These are phyloP conservation scores for Hormaphis cornu DNA, from an alignment of 1,140 invertebrate species.

Conservation along the genomic window DNA sequence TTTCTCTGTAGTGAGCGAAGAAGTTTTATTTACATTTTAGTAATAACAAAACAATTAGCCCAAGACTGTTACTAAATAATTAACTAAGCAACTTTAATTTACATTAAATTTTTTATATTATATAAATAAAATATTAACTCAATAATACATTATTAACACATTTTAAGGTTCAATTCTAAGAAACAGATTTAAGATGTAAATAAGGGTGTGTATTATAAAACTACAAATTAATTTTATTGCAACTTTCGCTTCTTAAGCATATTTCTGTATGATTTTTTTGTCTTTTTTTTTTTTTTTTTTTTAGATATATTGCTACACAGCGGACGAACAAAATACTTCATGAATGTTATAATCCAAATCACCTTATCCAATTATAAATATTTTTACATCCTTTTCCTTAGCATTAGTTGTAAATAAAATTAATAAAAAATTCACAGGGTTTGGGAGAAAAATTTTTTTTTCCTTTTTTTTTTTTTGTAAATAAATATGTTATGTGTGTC, in stretches of 20 bases:
- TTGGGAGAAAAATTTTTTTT: not conserved
- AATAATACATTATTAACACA: constrained; percentile 21
- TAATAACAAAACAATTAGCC: too few species aligned
- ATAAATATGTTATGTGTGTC: not conserved
- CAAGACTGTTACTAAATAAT: too few species aligned
- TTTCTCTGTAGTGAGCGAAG: too few species aligned
- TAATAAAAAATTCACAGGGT: not conserved
- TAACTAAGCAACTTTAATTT: too few species aligned
- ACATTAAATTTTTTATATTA: too few species aligned
- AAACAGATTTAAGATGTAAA: constrained; percentile 30
- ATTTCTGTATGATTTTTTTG: constrained; percentile 30
- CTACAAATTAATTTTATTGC: constrained; percentile 20
- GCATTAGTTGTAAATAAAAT: constrained; percentile 9
- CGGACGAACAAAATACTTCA: constrained; percentile 31
- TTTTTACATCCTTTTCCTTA: constrained; percentile 27
- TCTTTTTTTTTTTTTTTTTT: constrained; percentile 31
- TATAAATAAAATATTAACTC: constrained; percentile 4
- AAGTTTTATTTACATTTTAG: too few species aligned
- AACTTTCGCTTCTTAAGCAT: constrained; percentile 21
- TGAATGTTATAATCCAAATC: constrained; percentile 28
- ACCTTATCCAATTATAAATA: constrained; percentile 27
- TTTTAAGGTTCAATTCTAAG: constrained; percentile 31
- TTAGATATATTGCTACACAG: constrained; percentile 32
- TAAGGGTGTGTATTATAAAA: constrained; percentile 29
- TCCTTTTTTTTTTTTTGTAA: not conserved